phyloP scores from a whole-genome alignment of 2,888 invertebrate genomes.

The Hemistola chrysoprasaria region DNA sequence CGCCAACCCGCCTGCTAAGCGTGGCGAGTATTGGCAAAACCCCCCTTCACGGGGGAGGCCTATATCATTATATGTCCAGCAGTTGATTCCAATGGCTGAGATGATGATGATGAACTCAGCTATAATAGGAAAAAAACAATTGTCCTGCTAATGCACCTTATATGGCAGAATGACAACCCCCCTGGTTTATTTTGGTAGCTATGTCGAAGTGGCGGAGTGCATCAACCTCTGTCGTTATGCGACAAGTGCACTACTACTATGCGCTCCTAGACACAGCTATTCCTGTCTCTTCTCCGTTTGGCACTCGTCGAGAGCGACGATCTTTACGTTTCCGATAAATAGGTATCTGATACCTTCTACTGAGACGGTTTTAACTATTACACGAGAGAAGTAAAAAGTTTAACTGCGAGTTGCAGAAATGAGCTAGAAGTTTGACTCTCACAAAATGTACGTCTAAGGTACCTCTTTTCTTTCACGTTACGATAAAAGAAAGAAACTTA shows the following conservation, averaged over 20 bases:
- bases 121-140: not conserved
- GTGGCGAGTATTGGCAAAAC: no score
- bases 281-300: conserved; percentile 15
- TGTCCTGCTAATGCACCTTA: not conserved
- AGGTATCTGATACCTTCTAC: conserved; percentile 19
- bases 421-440: no score
- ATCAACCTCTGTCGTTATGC: conserved; percentile 37
- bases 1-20: no score
- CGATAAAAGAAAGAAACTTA: no score
- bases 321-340: conserved; percentile 25
- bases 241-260: conserved; percentile 27
- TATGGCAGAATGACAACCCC: not conserved
- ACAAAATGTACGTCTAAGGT: no score
- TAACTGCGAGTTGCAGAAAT: no score
- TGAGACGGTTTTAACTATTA: not conserved
- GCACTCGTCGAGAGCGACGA: conserved; percentile 24
- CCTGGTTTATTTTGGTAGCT: conserved; percentile 22
- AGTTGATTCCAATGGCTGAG: no score
- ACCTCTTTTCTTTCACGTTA: no score
- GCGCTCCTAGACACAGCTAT: conserved; percentile 25
- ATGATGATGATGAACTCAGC: no score
- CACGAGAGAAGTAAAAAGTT: no score
- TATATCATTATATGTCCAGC: no score
- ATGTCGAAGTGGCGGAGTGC: conserved; percentile 22
- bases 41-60: no score